phyloP scores from a whole-genome alignment of 2,888 invertebrate genomes.

The Pandemis cinnamomeana region DNA sequence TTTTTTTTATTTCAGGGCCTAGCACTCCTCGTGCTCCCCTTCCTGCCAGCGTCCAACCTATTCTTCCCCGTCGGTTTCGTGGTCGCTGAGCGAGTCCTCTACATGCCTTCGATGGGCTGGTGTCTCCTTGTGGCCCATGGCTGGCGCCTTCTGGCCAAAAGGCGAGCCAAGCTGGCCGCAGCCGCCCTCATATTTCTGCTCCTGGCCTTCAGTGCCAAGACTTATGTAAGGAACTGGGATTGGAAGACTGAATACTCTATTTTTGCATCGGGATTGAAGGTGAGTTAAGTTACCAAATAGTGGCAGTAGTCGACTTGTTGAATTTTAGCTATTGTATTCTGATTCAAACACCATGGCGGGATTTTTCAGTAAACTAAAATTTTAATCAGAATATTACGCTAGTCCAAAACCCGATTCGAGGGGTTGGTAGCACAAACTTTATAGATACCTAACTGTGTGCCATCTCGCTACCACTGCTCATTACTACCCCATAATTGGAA shows the following conservation, averaged over 20 bases:
- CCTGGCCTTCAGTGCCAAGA: slow-evolving; percentile 92
- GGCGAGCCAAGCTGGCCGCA: slow-evolving; percentile 86
- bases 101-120: slow-evolving; percentile 99
- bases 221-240: slow-evolving; percentile 94
- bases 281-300: slow-evolving; percentile 43
- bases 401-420: too few species aligned
- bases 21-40: slow-evolving; percentile 94
- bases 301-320: too few species aligned
- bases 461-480: too few species aligned
- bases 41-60: slow-evolving; percentile 97
- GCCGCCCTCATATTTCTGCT: slow-evolving; percentile 89
- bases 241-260: slow-evolving; percentile 97
- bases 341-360: too few species aligned
- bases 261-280: slow-evolving; percentile 95
- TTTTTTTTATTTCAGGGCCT: slow-evolving; percentile 86
- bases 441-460: too few species aligned
- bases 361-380: too few species aligned
- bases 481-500: too few species aligned
- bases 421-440: too few species aligned
- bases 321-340: too few species aligned
- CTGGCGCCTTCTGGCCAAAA: slow-evolving; percentile 88
- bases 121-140: slow-evolving; percentile 96
- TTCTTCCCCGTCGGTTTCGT: slow-evolving; percentile 99
- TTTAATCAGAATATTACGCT: too few species aligned
- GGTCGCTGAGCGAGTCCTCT: slow-evolving; percentile 96